Evolutionary conservation across 2,888 invertebrate genomes (phyloP).

Genomic region (Geotrupes spiniger): DNA sequence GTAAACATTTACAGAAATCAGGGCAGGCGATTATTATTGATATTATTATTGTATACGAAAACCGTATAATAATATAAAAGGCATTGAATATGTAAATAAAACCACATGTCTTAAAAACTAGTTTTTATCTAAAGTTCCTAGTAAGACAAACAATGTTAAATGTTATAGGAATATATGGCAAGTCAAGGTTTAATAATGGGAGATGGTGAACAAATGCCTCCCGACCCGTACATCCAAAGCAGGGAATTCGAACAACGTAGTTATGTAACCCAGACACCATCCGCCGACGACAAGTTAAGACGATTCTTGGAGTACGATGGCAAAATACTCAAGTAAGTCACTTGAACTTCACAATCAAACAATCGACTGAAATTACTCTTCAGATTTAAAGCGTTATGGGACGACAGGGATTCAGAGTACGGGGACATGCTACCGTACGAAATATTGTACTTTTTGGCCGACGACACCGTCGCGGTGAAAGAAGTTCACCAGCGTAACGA

Average conservation of each 20-base stretch:
- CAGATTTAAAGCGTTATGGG: slow-evolving; percentile 67
- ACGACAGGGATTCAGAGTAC: slow-evolving; percentile 59
- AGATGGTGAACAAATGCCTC: slow-evolving; percentile 65
- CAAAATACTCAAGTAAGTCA: slow-evolving; percentile 67
- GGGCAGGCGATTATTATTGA: too few species aligned
- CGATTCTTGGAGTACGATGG: slow-evolving; percentile 76
- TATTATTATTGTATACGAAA: too few species aligned
- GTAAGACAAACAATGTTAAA: neutral
- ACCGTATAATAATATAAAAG: too few species aligned
- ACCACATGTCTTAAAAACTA: too few species aligned
- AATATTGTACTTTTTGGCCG: slow-evolving; percentile 75
- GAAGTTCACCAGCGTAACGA: slow-evolving; percentile 70
- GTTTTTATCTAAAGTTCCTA: too few species aligned
- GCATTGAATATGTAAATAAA: too few species aligned
- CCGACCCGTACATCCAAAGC: slow-evolving; percentile 65
- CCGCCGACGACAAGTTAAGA: slow-evolving; percentile 58
- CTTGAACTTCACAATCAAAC: neutral
- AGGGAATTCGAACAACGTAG: slow-evolving; percentile 48
- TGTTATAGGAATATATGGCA: slow-evolving; percentile 68
- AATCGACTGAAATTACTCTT: slow-evolving; percentile 10
- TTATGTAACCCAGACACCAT: slow-evolving; percentile 40
- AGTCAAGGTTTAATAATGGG: slow-evolving; percentile 79
- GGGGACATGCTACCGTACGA: slow-evolving; percentile 64
- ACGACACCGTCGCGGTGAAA: slow-evolving; percentile 76
- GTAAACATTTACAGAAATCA: too few species aligned